These are phyloP conservation scores for Apodemus agrarius DNA, from an alignment of 2,797 vertebrate species.

Conservation along the genomic window DNA sequence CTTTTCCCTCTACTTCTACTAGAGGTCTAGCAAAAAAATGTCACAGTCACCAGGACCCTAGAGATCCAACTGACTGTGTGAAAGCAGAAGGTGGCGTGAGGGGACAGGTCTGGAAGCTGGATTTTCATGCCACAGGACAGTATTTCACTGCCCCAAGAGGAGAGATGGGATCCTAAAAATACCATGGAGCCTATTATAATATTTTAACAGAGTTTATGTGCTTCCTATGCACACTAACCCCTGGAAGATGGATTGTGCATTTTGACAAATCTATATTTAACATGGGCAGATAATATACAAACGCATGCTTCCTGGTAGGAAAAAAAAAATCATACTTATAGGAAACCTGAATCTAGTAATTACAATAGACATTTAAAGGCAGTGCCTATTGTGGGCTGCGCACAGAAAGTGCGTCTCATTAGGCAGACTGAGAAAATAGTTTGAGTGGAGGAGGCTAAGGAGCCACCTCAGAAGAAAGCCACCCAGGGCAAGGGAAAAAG, in stretches of 20 bases:
- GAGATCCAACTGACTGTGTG: not conserved
- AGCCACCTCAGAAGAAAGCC: not conserved
- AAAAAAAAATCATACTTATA: conserved; percentile 73
- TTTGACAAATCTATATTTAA: conserved; percentile 80
- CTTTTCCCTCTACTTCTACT: not conserved
- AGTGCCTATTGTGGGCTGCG: conserved; percentile 19
- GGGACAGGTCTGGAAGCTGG: conserved; percentile 5
- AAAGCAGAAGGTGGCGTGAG: not conserved
- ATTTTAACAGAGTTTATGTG: conserved; percentile 53
- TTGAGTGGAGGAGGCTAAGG: not conserved
- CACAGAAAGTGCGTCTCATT: conserved; percentile 20
- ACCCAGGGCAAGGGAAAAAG: not conserved
- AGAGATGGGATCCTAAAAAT: conserved; percentile 71
- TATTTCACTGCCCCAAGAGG: conserved; percentile 26
- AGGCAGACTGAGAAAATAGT: conserved; percentile 27
- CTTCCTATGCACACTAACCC: not conserved
- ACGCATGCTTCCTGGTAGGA: conserved; percentile 43
- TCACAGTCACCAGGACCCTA: not conserved
- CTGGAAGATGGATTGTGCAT: conserved; percentile 56
- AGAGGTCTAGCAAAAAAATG: not conserved
- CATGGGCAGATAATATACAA: conserved; percentile 35
- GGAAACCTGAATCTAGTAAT: conserved; percentile 62
- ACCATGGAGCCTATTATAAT: conserved; percentile 47
- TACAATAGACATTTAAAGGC: conserved; percentile 71
- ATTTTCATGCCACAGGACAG: conserved; percentile 27